Conservation (phyloP, 2,888 invertebrate genomes). For the Schizaphis graminum region DNA sequence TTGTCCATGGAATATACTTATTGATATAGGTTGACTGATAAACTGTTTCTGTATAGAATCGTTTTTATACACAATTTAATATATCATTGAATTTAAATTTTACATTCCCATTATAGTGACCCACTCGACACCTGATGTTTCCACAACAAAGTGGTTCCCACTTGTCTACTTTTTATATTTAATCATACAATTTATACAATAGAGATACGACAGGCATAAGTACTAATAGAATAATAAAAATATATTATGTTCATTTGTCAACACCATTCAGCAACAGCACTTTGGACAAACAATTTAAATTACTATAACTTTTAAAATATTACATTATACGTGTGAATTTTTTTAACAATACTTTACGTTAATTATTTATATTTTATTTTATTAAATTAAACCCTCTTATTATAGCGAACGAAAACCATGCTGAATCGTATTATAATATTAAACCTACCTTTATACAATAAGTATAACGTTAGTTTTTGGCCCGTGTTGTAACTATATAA, state of each 20-base stretch:
- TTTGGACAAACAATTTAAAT: no score
- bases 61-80: no score
- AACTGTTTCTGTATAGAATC: no score
- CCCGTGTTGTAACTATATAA: not conserved
- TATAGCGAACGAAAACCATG: not conserved
- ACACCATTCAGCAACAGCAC: no score
- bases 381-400: not conserved
- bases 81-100: no score
- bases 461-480: not conserved
- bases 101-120: no score
- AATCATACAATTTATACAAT: not conserved
- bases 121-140: no score
- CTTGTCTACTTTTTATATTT: not conserved
- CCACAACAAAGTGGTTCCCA: no score
- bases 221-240: not conserved
- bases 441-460: not conserved
- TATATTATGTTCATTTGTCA: not conserved
- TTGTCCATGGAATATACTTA: no score
- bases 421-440: not conserved
- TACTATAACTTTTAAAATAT: not conserved
- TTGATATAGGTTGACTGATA: no score
- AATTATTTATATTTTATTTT: not conserved
- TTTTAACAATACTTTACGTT: not conserved
- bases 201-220: not conserved
- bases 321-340: not conserved